Conservation (phyloP, 35 echinoderm and acorn worm species). For the Diadema setosum region DNA sequence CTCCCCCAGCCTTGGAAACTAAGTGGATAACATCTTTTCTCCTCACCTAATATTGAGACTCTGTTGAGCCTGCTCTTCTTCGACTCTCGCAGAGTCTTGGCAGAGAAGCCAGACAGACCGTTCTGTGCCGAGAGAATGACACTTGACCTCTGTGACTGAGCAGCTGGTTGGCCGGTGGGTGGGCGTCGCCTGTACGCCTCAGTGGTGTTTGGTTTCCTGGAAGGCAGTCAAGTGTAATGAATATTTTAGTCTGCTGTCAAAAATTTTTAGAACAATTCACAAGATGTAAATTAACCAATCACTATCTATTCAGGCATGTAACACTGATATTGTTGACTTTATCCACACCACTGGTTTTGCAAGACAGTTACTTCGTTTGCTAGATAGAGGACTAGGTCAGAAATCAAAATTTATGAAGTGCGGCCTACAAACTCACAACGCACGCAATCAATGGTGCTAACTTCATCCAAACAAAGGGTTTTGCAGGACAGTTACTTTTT, state of each 20-base stretch:
- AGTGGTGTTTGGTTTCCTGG: background rate
- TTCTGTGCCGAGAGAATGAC: too few relatives aligned
- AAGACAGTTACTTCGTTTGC: background rate
- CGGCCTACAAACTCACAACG: too few relatives aligned
- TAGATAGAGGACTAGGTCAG: too few relatives aligned
- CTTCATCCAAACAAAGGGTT: too few relatives aligned
- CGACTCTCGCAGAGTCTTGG: background rate
- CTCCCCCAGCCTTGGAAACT: background rate
- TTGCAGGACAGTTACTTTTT: too few relatives aligned
- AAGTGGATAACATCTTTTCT: background rate
- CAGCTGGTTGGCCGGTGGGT: background rate
- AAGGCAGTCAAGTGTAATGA: too few relatives aligned
- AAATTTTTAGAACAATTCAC: too few relatives aligned
- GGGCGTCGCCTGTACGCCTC: background rate
- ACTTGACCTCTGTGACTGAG: background rate
- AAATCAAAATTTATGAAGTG: too few relatives aligned
- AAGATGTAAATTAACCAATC: background rate
- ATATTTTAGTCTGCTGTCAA: too few relatives aligned
- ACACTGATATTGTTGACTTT: background rate
- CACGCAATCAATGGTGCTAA: too few relatives aligned
- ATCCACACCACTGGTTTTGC: background rate
- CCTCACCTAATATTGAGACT: conserved; percentile 1
- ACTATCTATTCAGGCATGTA: background rate
- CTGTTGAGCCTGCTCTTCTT: background rate
- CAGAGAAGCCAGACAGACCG: background rate